Base-by-base conservation (phyloP, 2,888 invertebrate genomes). In the Sphinx pinastri region DNA sequence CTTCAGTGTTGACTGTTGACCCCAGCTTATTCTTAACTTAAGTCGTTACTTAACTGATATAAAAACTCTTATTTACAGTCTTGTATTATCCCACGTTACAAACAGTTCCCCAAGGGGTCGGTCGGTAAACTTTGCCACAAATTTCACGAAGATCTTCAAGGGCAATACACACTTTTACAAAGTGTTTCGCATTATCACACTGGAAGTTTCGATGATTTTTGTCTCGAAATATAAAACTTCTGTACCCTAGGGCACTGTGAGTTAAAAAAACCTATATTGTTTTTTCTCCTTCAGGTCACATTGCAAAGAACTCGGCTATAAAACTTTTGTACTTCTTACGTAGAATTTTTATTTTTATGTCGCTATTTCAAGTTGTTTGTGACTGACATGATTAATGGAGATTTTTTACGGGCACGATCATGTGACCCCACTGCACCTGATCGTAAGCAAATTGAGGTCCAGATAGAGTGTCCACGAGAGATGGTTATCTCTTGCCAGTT, bases 261-360 rank as follows among this genome's bases (percentile, higher is more conserved):
- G 55, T 67, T 58, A 70, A 25, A 47, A 71, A 68, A 60, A 68
- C 54, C 52, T 60, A 63, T 68, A 68, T 16, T 68, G 55, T 66
- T 68, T 68, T 68, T 67, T n/a, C 68, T 16, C 71, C 68, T 49
- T 25, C 13, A 68, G 63, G 57, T 68, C 52, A 68, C 47, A 60
- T 63, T 71, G 25, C 51, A 19, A 47, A n/a, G 11, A 49, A 63
- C 47, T 63, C 8, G 1, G 49, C 70, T 68, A 72, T 69, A 72
- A 73, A 75, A 73, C 49, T 71, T 68, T 69, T 72, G 59, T 69
- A 74, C 76, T 74, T 75, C 74, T 75, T 49, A 69, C 45, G 70
- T 31, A 72, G 57, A 54, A 74, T 49, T 49, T 63, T 49, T 49
- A 49, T 63, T 55, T 60, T 11, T 38, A 38, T 25, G 31, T 58